These are phyloP conservation scores for Pseudorhombus dupliciocellatus DNA, from an alignment of 2,113 vertebrate genomes.

Conservation along the genomic window DNA sequence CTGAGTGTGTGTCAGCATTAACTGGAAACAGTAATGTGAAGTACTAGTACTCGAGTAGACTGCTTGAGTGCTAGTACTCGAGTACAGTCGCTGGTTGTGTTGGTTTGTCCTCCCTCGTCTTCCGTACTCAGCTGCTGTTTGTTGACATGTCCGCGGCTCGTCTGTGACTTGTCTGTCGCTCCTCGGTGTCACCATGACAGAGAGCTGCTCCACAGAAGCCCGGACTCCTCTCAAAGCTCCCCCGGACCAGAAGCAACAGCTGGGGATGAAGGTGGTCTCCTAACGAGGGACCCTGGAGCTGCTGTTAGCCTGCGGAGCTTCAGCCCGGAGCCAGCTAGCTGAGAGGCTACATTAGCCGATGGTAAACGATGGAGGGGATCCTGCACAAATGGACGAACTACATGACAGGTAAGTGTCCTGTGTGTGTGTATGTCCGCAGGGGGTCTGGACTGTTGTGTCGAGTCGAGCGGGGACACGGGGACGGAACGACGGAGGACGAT, in stretches of 20 bases:
- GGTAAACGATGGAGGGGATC: conserved; percentile 88
- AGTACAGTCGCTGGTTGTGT: too few relatives aligned
- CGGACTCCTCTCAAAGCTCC: too few relatives aligned
- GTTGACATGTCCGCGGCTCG: conserved; percentile 54
- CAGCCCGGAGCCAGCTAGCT: conserved; percentile 13
- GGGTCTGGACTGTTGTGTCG: background rate
- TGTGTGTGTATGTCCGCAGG: background rate
- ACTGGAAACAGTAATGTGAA: too few relatives aligned
- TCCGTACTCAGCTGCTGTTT: conserved; percentile 32
- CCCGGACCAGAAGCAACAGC: background rate
- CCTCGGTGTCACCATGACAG: too few relatives aligned
- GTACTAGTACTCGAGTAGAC: too few relatives aligned
- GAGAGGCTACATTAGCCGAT: conserved; percentile 29
- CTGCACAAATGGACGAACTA: conserved; percentile 98
- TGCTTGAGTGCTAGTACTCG: too few relatives aligned
- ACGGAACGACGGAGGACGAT: background rate
- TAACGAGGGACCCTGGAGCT: background rate
- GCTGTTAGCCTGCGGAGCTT: conserved; percentile 6
- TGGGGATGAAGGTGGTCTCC: background rate
- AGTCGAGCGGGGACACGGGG: background rate
- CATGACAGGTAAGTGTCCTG: conserved; percentile 87
- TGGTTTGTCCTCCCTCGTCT: background rate
- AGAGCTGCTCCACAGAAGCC: too few relatives aligned
- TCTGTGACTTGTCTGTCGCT: too few relatives aligned
- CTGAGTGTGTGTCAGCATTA: too few relatives aligned